These are phyloP conservation scores for Petrosia ficiformis DNA, from an alignment of 37 sponge, comb jelly and placozoan species.

Conservation along the genomic window DNA sequence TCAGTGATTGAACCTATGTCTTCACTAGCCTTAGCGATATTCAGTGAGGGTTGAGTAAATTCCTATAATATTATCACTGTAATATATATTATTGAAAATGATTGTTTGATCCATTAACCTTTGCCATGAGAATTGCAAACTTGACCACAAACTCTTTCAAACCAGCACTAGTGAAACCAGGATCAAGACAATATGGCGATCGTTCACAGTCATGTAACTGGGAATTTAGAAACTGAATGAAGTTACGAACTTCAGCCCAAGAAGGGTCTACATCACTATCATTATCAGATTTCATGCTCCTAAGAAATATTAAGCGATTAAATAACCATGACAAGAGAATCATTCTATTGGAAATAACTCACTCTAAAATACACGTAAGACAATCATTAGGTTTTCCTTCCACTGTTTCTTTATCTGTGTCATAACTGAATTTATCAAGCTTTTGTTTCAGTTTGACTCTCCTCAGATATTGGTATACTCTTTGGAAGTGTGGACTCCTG, in stretches of 20 bases:
- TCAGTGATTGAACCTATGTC: background rate
- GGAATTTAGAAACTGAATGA: constrained; percentile 75
- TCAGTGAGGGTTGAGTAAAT: background rate
- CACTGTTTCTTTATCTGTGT: background rate
- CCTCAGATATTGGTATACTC: constrained; percentile 3
- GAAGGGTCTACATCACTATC: constrained; percentile 16
- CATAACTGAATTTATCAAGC: background rate
- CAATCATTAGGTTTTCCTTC: background rate
- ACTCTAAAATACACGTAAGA: background rate
- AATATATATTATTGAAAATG: too few relatives aligned
- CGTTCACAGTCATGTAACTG: constrained; percentile 77
- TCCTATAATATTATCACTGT: background rate
- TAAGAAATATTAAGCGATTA: background rate
- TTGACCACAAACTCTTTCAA: constrained; percentile 89
- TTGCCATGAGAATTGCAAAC: constrained; percentile 89
- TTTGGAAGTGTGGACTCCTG: background rate
- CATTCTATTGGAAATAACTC: background rate
- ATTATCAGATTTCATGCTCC: background rate
- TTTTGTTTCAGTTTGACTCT: background rate
- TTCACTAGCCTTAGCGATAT: background rate
- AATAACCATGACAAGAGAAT: background rate
- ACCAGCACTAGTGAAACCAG: constrained; percentile 50
- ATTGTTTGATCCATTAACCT: constrained; percentile 22
- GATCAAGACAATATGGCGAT: constrained; percentile 56
- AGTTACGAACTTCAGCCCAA: constrained; percentile 83